Base-by-base conservation (phyloP, 2,113 vertebrate species). In the Lampris megalopsis region DNA sequence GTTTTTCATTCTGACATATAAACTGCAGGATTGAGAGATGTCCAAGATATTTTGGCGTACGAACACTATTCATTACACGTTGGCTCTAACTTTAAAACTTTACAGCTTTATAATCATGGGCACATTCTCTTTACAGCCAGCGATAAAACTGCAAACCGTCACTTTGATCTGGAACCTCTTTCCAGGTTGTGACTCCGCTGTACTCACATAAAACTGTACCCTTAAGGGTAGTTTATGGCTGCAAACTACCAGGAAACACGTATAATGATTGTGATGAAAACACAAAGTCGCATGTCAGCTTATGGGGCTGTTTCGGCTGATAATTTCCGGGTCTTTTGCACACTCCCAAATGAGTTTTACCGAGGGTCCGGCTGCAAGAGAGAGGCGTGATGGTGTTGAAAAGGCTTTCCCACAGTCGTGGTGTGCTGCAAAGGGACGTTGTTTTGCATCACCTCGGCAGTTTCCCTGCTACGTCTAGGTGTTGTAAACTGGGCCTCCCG, bases 361-460 rank as follows among this genome's bases (percentile, higher is more conserved):
- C 45, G 0, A 24, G 43, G 35, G 37, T 47, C n/a, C 10, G 36
- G 65, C 64, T 62, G 54, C 52, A 76, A 11, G 76, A 10, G 8
- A 73, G 6, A 40, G 49, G 73, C 65, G 63, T 54, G 56, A 75
- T 71, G 56, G 73, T 71, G 42, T 60, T 61, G 37, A 59, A 61
- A 71, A 81, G 63, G 67, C 63, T 35, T 84, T 82, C 72, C 73
- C 79, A 87, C 75, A 80, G 76, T 65, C 6, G 38, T 35, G 45
- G 10, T 80, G 67, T 63, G 45, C 24, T 61, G 42, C 11, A 6
- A 36, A 62, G 24, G 11, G 63, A 4, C 49, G 68, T 56, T 71
- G 71, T 73, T 66, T 1, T 60, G 50, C 38, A 63, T 85, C 81
- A 85, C 80, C 77, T 85, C 79, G 74, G 81, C 77, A 62, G 66